These are phyloP conservation scores for Lepus oiostolus DNA, from an alignment of 2,797 vertebrate genomes.

Conservation along the genomic window DNA sequence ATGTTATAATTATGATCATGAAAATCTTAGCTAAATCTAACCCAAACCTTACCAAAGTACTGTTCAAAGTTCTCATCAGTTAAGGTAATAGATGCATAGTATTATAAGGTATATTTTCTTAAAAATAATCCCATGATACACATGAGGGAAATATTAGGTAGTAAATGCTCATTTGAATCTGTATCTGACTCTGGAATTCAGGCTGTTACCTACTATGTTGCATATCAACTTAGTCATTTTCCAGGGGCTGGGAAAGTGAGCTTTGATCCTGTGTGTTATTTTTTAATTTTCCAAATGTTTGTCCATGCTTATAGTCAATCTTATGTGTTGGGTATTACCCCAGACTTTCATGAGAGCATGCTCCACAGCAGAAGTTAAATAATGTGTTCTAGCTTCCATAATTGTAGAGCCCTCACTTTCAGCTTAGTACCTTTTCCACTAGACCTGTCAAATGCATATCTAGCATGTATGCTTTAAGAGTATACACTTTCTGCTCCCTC, in stretches of 20 bases:
- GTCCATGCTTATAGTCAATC: neutral
- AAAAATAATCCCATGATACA: neutral
- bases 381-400: conserved; percentile 6
- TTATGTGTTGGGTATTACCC: neutral
- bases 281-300: conserved; percentile 34
- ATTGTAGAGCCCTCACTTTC: conserved; percentile 10
- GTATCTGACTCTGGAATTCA: conserved; percentile 12
- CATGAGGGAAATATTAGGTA: neutral
- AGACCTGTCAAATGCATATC: neutral
- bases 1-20: neutral
- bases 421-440: conserved; percentile 4
- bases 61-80: neutral
- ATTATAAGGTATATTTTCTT: neutral
- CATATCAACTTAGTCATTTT: neutral
- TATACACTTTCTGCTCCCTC: conserved; percentile 7
- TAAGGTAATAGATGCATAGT: neutral
- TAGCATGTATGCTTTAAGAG: neutral
- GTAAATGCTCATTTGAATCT: neutral
- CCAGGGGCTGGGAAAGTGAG: neutral
- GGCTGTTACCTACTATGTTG: neutral
- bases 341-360: neutral
- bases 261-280: neutral
- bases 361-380: neutral
- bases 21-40: conserved; percentile 45
- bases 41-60: neutral